Conservation (phyloP, 2,113 vertebrate species). For the Eulemur rufifrons region DNA sequence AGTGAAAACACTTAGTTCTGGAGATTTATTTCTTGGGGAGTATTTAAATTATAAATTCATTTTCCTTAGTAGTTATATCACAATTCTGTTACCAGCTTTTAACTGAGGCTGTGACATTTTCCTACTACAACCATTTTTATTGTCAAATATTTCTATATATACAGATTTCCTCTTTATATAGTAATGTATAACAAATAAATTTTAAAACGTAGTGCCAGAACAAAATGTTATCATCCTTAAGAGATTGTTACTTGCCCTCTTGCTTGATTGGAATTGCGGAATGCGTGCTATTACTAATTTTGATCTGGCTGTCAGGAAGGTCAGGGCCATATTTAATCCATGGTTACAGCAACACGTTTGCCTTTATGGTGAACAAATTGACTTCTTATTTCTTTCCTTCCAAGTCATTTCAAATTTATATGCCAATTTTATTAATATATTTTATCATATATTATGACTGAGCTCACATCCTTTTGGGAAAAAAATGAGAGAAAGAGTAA, state of each 20-base stretch:
- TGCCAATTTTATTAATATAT: neutral
- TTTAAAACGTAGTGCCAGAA: neutral
- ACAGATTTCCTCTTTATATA: constrained; percentile 21
- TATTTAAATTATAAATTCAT: neutral
- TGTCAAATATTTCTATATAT: neutral
- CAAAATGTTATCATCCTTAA: neutral
- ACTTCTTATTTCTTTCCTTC: neutral
- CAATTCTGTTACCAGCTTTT: neutral
- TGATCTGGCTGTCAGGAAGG: neutral
- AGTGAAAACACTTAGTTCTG: neutral
- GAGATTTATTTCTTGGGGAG: neutral
- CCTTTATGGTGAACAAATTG: neutral
- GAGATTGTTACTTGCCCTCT: neutral
- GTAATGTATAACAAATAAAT: neutral
- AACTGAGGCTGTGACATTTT: neutral
- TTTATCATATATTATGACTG: neutral
- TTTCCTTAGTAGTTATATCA: neutral
- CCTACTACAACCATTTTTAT: neutral
- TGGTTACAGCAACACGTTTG: neutral
- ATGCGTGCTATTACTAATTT: neutral
- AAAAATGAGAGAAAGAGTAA: neutral
- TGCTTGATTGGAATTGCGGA: neutral
- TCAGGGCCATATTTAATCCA: neutral
- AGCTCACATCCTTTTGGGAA: neutral
- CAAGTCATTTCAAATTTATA: neutral